Conservation (phyloP, 1,140 invertebrate species). For the Bradysia coprophila region DNA sequence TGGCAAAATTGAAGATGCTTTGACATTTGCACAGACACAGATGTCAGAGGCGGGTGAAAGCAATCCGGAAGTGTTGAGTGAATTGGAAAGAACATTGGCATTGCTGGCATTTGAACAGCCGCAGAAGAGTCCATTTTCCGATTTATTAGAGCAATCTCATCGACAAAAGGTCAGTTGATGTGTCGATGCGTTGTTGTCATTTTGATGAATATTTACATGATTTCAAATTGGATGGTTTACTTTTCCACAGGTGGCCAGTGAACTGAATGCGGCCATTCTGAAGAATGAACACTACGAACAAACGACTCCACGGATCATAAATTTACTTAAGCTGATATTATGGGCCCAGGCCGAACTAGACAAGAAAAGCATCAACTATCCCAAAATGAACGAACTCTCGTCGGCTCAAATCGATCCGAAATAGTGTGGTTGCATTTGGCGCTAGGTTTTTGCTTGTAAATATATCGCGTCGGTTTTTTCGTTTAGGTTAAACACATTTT, state of each 20-base stretch:
- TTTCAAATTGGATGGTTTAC: constrained; percentile 6
- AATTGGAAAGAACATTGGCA: constrained; percentile 75
- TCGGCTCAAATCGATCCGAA: constrained; percentile 53
- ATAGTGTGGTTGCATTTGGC: no score
- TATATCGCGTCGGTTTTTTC: no score
- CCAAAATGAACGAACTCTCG: constrained; percentile 79
- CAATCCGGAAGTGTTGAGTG: constrained; percentile 54
- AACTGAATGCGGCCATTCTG: constrained; percentile 90
- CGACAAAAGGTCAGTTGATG: constrained; percentile 93
- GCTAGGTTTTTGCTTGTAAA: no score
- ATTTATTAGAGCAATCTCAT: constrained; percentile 80
- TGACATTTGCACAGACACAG: constrained; percentile 91
- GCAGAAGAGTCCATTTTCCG: constrained; percentile 82
- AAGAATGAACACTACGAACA: constrained; percentile 78
- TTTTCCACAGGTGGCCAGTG: constrained; percentile 72
- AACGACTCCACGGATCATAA: constrained; percentile 77
- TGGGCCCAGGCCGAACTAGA: constrained; percentile 93
- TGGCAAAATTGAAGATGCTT: constrained; percentile 81
- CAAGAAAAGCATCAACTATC: constrained; percentile 83
- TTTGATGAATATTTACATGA: no score
- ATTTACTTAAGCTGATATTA: constrained; percentile 76
- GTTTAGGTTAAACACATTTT: no score
- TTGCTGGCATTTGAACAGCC: constrained; percentile 94
- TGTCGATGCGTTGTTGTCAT: no score
- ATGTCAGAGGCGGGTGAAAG: constrained; percentile 82